Evolutionary conservation across 2,888 invertebrate genomes (phyloP), one percentile per base, ranked within the genome.

Genomic region (Lasioglossum marginatum): DNA sequence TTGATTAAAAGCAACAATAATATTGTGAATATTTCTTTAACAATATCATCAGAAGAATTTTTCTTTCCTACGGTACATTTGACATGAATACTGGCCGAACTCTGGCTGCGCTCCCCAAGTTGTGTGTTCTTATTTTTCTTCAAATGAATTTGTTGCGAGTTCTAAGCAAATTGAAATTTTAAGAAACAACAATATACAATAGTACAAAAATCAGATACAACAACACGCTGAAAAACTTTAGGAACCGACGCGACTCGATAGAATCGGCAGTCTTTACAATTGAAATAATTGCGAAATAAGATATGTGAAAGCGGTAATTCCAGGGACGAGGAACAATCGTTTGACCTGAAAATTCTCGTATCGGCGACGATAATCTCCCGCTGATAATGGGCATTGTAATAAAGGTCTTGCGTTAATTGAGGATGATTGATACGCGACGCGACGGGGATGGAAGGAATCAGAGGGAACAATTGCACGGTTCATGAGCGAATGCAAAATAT

Each of bases 401-500:
- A 8, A 63, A 63, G 63, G 31, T 31, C 63, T 63, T 63, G 31
- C 63, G 31, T 63, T 63, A 63, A 63, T 63, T 63, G 63, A 31
- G 63, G 63, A 63, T 31, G 63, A 63, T 63, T 68, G 68, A 68
- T 68, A 37, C 37, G 23, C 12, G 34, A 37, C 37, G 23, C 12
- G 34, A 37, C 68, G 68, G 23, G 37, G 23, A 23, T 68, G 37
- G 68, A 10, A 37, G 1, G 68, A 37, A 68, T 37, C 37, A 6
- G 16, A 16, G 34, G 37, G 31, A 23, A 57, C 74, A 78, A 73
- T 68, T 23, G 72, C 34, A 48, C 40, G 40, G 70, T 73, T 72
- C 72, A 71, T 23, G 68, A 66, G 43, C n/a, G 75, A 77, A 80
- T 86, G 80, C 74, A 81, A 87, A 86, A 75, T 76, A 79, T 80